A percentile compares a stretch with the other conserved stretches of the same genome.
These are phyloP conservation scores for Sminthurinus aureus DNA, from an alignment of 2,888 invertebrate species.

Conservation along the genomic window DNA sequence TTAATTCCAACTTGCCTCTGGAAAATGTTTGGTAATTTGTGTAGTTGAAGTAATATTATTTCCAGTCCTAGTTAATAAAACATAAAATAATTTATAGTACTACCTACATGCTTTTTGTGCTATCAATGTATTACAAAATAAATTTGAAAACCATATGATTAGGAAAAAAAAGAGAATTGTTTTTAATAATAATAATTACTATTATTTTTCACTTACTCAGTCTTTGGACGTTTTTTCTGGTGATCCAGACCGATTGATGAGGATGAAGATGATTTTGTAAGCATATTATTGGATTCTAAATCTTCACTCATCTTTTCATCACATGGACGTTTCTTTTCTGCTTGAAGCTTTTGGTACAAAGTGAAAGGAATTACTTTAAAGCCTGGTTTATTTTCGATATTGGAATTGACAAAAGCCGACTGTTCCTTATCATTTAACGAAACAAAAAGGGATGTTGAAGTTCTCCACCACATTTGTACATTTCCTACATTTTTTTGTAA, in stretches of 20 bases:
- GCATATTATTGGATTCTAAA: neutral
- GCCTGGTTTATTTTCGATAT: constrained; percentile 46
- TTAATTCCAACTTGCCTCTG: constrained; percentile 6
- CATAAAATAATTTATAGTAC: neutral
- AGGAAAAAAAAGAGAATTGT: neutral
- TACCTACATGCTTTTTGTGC: neutral
- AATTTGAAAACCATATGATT: neutral
- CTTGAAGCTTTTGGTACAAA: constrained; percentile 47
- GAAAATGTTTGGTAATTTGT: neutral
- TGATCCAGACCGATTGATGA: constrained; percentile 25
- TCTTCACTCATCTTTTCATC: constrained; percentile 20
- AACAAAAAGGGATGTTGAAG: constrained; percentile 50
- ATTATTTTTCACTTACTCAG: constrained; percentile 33
- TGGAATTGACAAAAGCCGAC: constrained; percentile 51
- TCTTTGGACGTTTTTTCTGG: constrained; percentile 44
- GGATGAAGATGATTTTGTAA: constrained; percentile 18
- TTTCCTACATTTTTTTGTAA: constrained; percentile 26
- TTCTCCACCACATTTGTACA: constrained; percentile 56
- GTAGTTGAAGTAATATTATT: neutral
- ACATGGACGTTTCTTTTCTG: constrained; percentile 39
- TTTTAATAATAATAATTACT: neutral
- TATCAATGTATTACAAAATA: neutral
- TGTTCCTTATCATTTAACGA: constrained; percentile 56
- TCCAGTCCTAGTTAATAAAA: neutral
- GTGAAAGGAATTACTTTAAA: constrained; percentile 51